phyloP scores from a whole-genome alignment of 2,888 invertebrate genomes.

The Drosophila algonquin region DNA sequence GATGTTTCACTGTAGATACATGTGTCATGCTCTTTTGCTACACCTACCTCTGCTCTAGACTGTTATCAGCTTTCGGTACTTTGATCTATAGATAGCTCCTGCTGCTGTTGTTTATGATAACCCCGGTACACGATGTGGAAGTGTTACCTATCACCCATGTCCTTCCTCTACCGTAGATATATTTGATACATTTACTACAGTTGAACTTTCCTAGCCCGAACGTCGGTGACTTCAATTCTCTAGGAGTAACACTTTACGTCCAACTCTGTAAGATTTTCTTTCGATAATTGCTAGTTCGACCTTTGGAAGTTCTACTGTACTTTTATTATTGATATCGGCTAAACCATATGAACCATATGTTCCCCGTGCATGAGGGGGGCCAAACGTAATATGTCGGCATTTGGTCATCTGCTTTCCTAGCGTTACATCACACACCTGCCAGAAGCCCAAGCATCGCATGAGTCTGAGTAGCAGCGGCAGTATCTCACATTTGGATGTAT shows the following conservation, averaged over 20 bases:
- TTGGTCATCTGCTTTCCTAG: background rate
- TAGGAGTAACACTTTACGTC: no score
- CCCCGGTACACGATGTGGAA: no score
- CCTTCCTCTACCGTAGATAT: background rate
- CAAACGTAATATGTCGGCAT: background rate
- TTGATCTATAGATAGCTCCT: background rate
- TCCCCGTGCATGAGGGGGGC: no score
- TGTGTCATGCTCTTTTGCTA: no score
- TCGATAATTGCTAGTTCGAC: no score
- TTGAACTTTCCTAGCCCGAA: no score
- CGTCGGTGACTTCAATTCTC: no score
- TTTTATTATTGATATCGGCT: background rate
- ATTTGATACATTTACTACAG: background rate
- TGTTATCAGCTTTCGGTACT: constrained; percentile 2
- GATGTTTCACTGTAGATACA: no score
- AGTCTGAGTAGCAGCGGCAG: no score
- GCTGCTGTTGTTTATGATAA: no score
- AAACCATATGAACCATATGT: background rate
- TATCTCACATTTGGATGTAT: no score
- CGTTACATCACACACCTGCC: background rate
- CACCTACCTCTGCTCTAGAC: background rate
- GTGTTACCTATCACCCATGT: background rate
- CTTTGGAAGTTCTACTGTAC: background rate
- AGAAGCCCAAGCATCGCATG: background rate
- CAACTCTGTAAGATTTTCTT: no score